Evolutionary conservation across 1,140 invertebrate species (phyloP).

Genomic region (Drosophila quadrilineata): DNA sequence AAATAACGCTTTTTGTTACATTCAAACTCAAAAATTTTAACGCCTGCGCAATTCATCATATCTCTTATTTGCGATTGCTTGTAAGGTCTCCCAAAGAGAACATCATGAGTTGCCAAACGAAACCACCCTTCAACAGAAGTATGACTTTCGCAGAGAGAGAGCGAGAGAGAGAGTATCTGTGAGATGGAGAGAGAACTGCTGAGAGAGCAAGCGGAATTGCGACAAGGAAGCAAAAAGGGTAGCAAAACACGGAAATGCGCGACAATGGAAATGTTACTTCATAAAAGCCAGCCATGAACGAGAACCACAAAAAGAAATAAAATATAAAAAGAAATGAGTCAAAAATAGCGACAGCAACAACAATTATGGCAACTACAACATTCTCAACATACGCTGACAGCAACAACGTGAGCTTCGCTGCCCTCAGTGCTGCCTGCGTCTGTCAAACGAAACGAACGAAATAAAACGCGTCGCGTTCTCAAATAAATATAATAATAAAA

Average conservation of each 20-base stretch:
- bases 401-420: constrained; percentile 25
- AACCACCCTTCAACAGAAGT: constrained; percentile 11
- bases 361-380: not conserved
- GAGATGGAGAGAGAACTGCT: not conserved
- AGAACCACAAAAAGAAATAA: constrained; percentile 9
- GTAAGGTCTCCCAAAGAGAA: not conserved
- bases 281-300: constrained; percentile 29
- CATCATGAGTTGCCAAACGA: not conserved
- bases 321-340: constrained; percentile 17
- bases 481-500: constrained; percentile 20
- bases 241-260: constrained; percentile 75
- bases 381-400: constrained; percentile 16
- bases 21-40: constrained; percentile 22
- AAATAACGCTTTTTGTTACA: constrained; percentile 48
- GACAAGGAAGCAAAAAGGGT: constrained; percentile 69
- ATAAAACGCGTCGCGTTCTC: constrained; percentile 45
- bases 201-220: constrained; percentile 13
- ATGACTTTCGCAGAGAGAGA: too few species aligned
- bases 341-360: constrained; percentile 41
- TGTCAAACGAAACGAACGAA: constrained; percentile 59
- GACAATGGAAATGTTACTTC: constrained; percentile 61
- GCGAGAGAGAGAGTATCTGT: not conserved
- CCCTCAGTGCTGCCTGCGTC: constrained; percentile 21
- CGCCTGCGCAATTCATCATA: constrained; percentile 43
- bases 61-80: not conserved